A percentile compares a stretch with the other conserved stretches of the same genome.
Conservation (phyloP, 2,797 vertebrate genomes). For the Mus caroli region DNA sequence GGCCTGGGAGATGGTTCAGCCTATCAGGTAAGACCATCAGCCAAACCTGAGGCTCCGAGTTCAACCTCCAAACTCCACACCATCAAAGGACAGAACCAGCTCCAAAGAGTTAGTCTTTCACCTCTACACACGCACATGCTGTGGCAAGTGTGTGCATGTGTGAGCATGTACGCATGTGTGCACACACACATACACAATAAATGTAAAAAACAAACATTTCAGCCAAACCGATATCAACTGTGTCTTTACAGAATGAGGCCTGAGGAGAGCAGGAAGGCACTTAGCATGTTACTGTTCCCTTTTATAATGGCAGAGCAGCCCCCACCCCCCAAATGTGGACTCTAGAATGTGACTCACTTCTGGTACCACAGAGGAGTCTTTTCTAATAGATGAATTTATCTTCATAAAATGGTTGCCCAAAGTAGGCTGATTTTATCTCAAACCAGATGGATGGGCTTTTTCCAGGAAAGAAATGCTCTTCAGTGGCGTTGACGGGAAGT, state of each 20-base stretch:
- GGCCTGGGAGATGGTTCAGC: background rate
- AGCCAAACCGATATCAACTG: background rate
- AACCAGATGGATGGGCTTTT: background rate
- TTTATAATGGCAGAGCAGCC: background rate
- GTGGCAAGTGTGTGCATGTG: background rate
- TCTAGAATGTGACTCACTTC: background rate
- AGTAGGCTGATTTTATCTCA: constrained; percentile 2
- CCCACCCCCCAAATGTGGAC: background rate
- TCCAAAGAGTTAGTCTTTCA: background rate
- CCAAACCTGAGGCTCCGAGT: background rate
- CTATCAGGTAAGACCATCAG: background rate
- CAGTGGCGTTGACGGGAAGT: background rate
- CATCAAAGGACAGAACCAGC: background rate
- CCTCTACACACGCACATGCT: background rate
- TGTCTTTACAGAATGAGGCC: background rate
- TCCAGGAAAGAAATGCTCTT: constrained; percentile 27
- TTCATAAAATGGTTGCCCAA: constrained; percentile 8
- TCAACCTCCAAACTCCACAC: background rate
- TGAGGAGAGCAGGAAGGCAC: background rate
- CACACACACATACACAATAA: background rate
- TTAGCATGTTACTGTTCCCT: background rate
- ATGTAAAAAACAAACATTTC: background rate
- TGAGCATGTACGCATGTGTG: background rate
- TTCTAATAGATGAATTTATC: constrained; percentile 12
- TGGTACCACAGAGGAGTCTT: background rate